Base-by-base conservation (phyloP, 2,888 invertebrate genomes). In the Brenthis ino region DNA sequence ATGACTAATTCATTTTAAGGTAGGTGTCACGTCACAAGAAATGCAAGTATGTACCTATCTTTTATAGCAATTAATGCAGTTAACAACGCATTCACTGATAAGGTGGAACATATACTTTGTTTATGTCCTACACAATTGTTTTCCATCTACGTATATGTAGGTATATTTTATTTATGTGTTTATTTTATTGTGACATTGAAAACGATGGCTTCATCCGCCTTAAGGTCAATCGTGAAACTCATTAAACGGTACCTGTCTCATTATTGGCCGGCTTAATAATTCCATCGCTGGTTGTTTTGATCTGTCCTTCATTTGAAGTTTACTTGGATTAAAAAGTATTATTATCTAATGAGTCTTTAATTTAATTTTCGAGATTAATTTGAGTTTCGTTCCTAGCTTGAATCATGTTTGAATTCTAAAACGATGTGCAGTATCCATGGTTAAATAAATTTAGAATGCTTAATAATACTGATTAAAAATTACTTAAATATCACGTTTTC, bases 111-210 rank as follows among this genome's bases (percentile, higher is more conserved):
- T 37, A 51, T 61, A 64, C 63, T 43, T 56, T 54, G 55, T 48
- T 37, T 55, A 51, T 64, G 51, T 64, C 14, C 47, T 64, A 65
- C 51, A n/a, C 54, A 50, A 66, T 70, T 71, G 65, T 73, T 71
- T 73, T 65, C 58, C 54, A 69, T 33, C 58, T 55, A 65, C 58
- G 57, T 69, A 64, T 16, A 53, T 43, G 37, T 43, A 43, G 11
- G 37, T 43, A 43, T 43, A 53, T 56, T 56, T 71, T 64, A 68
- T 66, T 66, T 66, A 68, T 65, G 50, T 58, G 65, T 69, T 71
- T 65, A 73, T 67, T 74, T 72, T 56, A 47, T 64, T 67, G 60
- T 71, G 75, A 73, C 75, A 73, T 77, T 76, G 75, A 72, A 72
- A 74, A 64, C 65, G 65, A 66, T 64, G 57, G 68, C 61, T 71